Base-by-base conservation (phyloP, 2,888 invertebrate species). In the Drosophila merina region DNA sequence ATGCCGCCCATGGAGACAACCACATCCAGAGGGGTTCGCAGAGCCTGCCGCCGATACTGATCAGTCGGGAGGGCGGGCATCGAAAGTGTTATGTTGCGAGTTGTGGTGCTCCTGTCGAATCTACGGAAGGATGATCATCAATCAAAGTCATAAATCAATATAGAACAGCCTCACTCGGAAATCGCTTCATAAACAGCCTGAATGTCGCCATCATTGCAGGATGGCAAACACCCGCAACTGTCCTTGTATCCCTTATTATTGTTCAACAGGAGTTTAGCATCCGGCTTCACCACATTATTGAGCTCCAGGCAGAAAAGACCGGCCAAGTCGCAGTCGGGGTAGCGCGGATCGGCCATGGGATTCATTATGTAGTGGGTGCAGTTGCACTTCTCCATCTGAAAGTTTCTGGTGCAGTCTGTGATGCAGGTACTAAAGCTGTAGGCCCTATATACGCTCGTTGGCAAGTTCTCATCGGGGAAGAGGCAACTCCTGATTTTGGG, bases 361-460 rank as follows among this genome's bases (percentile, higher is more conserved):
- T 94, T 93, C 92, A 95, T 94, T 40, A 94, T 93, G 82, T 94
- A 95, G 74, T 95, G 94, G 14, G 94, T 93, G 86, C 96, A 96
- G 47, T 93, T 93, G 86, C 96, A 96, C 2, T 90, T 81, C 2
- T 92, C 86, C 42, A 94, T 78, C 78, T 95, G 95, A 0, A 93
- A 93, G 12, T 91, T 87, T 77, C 95, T 94, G 36, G 95, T 91
- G 79, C 96, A 96, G 45, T 94, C 94, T 0, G 95, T 93, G 2
- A 94, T 93, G 88, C 96, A 96, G 0, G 94, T 93, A 79, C 94
- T 95, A 89, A 94, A 95, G 48, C 96, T 96, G 88, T 96, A 96
- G 40, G 93, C 92, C 1, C 93, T 93, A 82, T 94, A 95, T 0
- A 94, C 89, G 3, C 93, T 93, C 7, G 93, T 90, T 51, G 93